These are phyloP conservation scores for Podarcis lilfordi DNA, from an alignment of 2,797 vertebrate genomes.

Conservation along the genomic window DNA sequence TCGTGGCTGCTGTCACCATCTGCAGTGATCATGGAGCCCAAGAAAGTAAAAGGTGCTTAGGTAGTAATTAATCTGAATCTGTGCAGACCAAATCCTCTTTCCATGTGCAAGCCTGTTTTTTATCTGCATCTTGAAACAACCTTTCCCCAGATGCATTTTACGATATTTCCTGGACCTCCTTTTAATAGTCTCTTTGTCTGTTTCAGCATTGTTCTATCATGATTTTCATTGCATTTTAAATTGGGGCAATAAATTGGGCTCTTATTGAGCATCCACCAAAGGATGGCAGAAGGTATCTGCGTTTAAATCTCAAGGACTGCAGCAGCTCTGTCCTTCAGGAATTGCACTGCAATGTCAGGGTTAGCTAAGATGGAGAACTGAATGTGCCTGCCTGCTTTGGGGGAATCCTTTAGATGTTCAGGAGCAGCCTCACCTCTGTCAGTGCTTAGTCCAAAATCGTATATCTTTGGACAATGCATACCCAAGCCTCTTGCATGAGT, in stretches of 20 bases:
- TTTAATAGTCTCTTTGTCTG: background rate
- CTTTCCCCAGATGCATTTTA: background rate
- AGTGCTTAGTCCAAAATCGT: background rate
- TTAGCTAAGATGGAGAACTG: background rate
- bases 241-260: conserved; percentile 1
- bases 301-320: conserved; percentile 21
- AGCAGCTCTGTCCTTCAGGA: conserved; percentile 13
- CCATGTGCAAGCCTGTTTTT: background rate
- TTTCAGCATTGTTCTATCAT: conserved; percentile 6
- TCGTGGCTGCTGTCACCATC: too few relatives aligned
- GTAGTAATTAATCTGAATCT: background rate
- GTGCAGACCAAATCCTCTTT: background rate
- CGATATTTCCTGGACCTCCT: background rate
- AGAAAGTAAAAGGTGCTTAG: background rate
- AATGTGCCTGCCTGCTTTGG: fast-evolving
- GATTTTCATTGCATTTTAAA: conserved; percentile 39
- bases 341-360: background rate
- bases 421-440: too few relatives aligned
- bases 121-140: background rate
- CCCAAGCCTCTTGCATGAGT: background rate
- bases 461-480: background rate
- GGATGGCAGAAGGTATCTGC: background rate
- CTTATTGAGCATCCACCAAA: conserved; percentile 5
- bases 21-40: too few relatives aligned
- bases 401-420: background rate